A percentile compares a stretch with the other conserved stretches of the same genome.
phyloP scores from a whole-genome alignment of 1,140 invertebrate genomes.

The Bradysia coprophila region DNA sequence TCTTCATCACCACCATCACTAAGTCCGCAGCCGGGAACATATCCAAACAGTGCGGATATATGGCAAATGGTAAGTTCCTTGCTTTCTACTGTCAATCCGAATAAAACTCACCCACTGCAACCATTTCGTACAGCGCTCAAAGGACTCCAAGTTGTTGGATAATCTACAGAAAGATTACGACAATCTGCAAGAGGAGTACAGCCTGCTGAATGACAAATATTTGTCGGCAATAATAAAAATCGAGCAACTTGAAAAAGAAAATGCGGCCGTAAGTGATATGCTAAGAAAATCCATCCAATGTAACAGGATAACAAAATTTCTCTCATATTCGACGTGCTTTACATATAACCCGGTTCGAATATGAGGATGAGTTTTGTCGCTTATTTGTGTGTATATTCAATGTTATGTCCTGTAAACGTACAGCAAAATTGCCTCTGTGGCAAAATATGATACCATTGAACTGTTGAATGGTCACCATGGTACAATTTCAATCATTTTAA shows the following conservation, averaged over 20 bases:
- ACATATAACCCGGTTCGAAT: no score
- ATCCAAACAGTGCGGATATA: slow-evolving; percentile 16
- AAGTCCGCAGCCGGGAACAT: slow-evolving; percentile 16
- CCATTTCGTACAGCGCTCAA: background rate
- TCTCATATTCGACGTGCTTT: no score
- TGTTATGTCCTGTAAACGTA: no score
- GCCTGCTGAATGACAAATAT: slow-evolving; percentile 14
- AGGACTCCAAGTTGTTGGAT: slow-evolving; percentile 11
- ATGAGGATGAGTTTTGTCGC: no score
- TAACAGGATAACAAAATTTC: no score
- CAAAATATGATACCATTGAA: no score
- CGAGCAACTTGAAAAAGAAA: slow-evolving; percentile 13
- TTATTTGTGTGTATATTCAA: no score
- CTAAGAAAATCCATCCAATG: no score
- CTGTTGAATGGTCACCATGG: no score
- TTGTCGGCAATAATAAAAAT: slow-evolving; percentile 21
- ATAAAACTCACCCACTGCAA: background rate
- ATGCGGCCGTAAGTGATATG: slow-evolving; percentile 9
- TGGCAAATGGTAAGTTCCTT: slow-evolving; percentile 22
- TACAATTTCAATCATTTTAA: no score
- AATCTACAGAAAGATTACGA: slow-evolving; percentile 22
- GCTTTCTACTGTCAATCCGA: background rate
- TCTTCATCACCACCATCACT: slow-evolving; percentile 23
- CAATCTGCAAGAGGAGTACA: slow-evolving; percentile 19
- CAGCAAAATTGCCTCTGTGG: no score